Evolutionary conservation across 2,888 invertebrate genomes (phyloP).

Genomic region (Aquatica leii): DNA sequence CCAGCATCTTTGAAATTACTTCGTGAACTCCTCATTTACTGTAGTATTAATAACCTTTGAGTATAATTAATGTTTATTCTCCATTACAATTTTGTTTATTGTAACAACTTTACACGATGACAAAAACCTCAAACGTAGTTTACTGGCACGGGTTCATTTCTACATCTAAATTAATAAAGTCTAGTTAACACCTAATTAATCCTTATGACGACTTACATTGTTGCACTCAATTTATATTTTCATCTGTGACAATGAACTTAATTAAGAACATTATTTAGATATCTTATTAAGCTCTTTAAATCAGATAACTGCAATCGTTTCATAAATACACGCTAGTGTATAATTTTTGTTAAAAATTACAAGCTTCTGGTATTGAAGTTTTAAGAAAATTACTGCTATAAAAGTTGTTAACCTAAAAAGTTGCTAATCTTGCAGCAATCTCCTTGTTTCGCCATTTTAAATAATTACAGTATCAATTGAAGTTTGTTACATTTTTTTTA

Average conservation of each 20-base stretch:
- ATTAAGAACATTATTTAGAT: background rate
- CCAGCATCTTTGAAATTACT: conserved; percentile 29
- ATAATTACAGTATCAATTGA: conserved; percentile 7
- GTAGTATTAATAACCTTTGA: conserved; percentile 23
- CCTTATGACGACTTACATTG: background rate
- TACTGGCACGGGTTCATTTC: too few species aligned
- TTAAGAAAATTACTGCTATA: conserved; percentile 12
- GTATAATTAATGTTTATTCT: conserved; percentile 26
- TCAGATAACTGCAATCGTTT: background rate
- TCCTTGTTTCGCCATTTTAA: conserved; percentile 8
- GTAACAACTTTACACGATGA: conserved; percentile 17
- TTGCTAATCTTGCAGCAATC: background rate
- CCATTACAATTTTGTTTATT: conserved; percentile 14
- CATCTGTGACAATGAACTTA: background rate
- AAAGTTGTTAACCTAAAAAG: conserved; percentile 13
- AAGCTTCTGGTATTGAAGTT: conserved; percentile 19
- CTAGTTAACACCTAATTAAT: conserved; percentile 13
- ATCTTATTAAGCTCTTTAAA: too few species aligned
- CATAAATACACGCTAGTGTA: background rate
- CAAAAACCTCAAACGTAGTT: background rate
- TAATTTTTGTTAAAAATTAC: conserved; percentile 16
- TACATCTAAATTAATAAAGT: conserved; percentile 14
- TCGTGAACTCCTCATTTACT: conserved; percentile 30
- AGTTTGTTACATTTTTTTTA: background rate
- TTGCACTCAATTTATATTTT: background rate